phyloP scores from a whole-genome alignment of 1,140 invertebrate species.

The Psilanteris sp. region DNA sequence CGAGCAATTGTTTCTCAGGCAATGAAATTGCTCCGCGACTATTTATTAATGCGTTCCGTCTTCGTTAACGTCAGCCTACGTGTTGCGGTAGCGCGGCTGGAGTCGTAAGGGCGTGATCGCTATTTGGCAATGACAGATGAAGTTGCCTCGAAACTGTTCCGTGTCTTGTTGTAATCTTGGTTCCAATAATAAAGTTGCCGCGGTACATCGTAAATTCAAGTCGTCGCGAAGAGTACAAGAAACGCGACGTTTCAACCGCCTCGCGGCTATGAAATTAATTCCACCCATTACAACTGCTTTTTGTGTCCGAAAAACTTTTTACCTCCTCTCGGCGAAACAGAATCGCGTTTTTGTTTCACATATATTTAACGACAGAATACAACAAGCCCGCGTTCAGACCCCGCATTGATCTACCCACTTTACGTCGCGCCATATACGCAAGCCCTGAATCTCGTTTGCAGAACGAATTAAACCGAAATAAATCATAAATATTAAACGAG shows the following conservation, averaged over 20 bases:
- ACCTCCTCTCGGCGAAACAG: too few species aligned
- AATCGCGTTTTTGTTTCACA: too few species aligned
- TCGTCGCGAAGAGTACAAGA: constrained; percentile 38
- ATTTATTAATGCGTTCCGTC: constrained; percentile 42
- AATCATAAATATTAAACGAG: constrained; percentile 81
- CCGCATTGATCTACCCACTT: constrained; percentile 10
- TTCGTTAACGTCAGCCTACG: constrained; percentile 41
- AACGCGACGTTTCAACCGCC: constrained; percentile 14
- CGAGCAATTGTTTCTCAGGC: too few species aligned
- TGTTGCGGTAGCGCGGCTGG: constrained; percentile 26
- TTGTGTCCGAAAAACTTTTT: too few species aligned
- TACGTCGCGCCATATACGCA: constrained; percentile 18
- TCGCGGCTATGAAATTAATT: constrained; percentile 28
- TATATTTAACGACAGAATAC: too few species aligned
- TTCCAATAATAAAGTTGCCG: constrained; percentile 39
- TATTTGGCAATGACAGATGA: constrained; percentile 60
- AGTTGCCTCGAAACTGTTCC: constrained; percentile 38
- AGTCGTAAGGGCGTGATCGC: constrained; percentile 55
- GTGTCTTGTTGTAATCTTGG: constrained; percentile 57
- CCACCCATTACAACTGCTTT: constrained; percentile 18
- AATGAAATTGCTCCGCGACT: too few species aligned
- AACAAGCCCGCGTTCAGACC: too few species aligned
- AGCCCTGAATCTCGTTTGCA: constrained; percentile 71
- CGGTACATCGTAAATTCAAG: constrained; percentile 38
- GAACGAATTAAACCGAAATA: constrained; percentile 80